Base-by-base conservation (phyloP, 2,113 vertebrate genomes). In the Lampris megalopsis region DNA sequence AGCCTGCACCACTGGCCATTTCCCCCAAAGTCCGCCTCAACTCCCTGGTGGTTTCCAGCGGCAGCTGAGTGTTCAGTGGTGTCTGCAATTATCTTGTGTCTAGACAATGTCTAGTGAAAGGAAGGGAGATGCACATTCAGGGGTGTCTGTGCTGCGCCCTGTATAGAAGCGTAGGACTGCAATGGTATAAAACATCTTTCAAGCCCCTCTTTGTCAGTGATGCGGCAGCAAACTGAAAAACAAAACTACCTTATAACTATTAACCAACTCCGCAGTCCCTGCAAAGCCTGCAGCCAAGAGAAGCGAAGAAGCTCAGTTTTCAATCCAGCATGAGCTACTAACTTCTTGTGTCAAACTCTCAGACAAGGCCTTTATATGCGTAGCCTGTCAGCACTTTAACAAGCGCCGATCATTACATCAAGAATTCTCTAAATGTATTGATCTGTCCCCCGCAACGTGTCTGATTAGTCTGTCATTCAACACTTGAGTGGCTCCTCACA, bases 21-120 rank as follows among this genome's bases (percentile, higher is more conserved):
- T 94, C 93, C 95, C 95, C 95, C 94, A 93, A 94, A 93, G 94
- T 93, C 92, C 94, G 95, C 95, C 94, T 94, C 94, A 94, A 93
- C 76, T 92, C 89, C 92, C 89, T 80, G 77, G 95, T 94, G 95
- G 92, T 89, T 91, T 86, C 71, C 63, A 92, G 94, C 94, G 94
- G 94, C 92, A 95, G 94, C 95, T 95, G 96, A 95, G 94, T 95
- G 95, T 96, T 96, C 93, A 81, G 90, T 94, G 95, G 93, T 96
- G 95, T 95, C 96, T 95, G 95, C 96, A 97, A 97, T 97, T 96
- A 96, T 95, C 82, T 91, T 85, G 85, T 82, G 96, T 97, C 97
- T 98, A 97, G 97, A 98, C 97, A 94, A 91, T 95, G 96, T 97
- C 96, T 97, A 94, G 94, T 92, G 93, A 92, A 95, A 94, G 94